Evolutionary conservation across 2,888 invertebrate genomes (phyloP), one percentile per base, ranked within the genome.

Genomic region (Agriopis aurantiaria): DNA sequence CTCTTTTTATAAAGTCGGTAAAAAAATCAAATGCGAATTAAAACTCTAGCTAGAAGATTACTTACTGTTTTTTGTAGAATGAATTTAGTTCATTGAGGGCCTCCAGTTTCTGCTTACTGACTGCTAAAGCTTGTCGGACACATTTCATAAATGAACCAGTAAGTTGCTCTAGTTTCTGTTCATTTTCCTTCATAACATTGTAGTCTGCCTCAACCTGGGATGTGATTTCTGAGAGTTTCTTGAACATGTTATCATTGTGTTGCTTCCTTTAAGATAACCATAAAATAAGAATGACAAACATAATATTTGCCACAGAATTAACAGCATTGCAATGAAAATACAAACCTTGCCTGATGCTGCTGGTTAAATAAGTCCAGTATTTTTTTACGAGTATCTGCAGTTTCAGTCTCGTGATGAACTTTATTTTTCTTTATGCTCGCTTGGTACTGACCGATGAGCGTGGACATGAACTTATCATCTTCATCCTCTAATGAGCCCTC

Each of bases 161-260:
- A 9, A 92, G 78, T 68, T 91, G 89, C 77, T 92, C 89, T 46
- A 93, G 73, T 72, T 90, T 91, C 76, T 91, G 87, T 73, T 92
- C 89, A 84, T 92, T 92, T 48, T 91, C 90, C 77, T 89, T 91
- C 79, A 93, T 82, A 48, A 79, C 82, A 78, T 80, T 85, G 72
- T 87, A 84, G 75, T 93, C 93, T 62, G 83, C 81, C 75, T 93
- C 91, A 48, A 89, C 75, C 71, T 88, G 84, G 12, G 75, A 73
- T 69, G 88, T 77, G 2, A 91, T 79, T 74, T 90, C 88, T 5
- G 83, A 79, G 41, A 93, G 76, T 74, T 81, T 84, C 65, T 85
- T 87, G 8, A 55, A 55, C 12, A 55, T 55, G 7, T 33, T 55
- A 8, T 40, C 55, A 40, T 12, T 12, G n/a, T 40, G 12, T 55